Base-by-base conservation (phyloP, 2,797 vertebrate species). In the Botia almorhae region DNA sequence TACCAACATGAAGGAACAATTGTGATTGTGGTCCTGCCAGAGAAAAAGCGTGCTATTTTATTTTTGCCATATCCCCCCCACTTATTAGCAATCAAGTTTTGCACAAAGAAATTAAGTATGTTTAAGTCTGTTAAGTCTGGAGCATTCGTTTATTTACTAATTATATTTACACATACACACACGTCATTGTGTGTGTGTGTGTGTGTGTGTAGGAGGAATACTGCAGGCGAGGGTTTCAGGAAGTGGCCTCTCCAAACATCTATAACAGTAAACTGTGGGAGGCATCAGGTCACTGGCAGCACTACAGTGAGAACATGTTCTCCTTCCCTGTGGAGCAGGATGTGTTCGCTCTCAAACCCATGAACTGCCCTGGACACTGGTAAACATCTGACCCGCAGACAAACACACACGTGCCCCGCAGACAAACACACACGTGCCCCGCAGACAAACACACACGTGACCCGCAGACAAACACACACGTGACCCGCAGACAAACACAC, bases 291-390 rank as follows among this genome's bases (percentile, higher is more conserved):
- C 97, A 99, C 82, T 98, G 97, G 97, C 96, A 97, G 77, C 96
- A 97, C 89, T 97, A 97, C 94, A 95, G 93, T 0, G 94, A 96
- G 80, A 97, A 96, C 88, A 98, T 99, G 94, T 98, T 99, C 89
- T 95, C 95, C 56, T 99, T 98, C 86, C 94, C 96, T 0, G 86
- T 97, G 0, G 98, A 99, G 81, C 96, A 96, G 64, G 98, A 98
- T 71, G 87, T 93, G 1, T 98, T 98, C 61, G 96, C 97, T 5
- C 94, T 98, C 8, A 99, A 98, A 82, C 97, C 98, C 1, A 98
- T 98, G 97, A 99, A 99, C 88, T 99, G 98, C 69, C 98, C 98
- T 0, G 97, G 96, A 69, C 98, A 99, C 87, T 98, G 97, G 98
- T 99, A 89, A 46, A 46, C 43, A 46, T 46, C 8, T 46, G 10